These are phyloP conservation scores for Cephalotes varians DNA, from an alignment of 2,888 invertebrate genomes.

Conservation along the genomic window DNA sequence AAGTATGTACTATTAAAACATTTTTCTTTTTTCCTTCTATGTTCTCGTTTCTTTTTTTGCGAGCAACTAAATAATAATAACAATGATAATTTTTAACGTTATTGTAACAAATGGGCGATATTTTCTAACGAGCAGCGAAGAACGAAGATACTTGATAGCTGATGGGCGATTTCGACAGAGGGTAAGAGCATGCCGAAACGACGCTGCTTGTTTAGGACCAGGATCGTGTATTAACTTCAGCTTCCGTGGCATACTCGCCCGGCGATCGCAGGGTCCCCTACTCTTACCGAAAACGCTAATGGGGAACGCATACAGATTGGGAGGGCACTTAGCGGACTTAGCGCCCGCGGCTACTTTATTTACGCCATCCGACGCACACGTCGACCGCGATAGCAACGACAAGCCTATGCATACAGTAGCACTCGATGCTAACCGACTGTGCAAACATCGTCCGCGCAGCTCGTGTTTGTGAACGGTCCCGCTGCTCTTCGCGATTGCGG, in stretches of 20 bases:
- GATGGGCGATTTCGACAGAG: conserved; percentile 32
- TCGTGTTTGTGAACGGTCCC: conserved; percentile 69
- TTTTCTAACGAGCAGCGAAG: background rate
- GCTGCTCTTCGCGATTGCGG: conserved; percentile 61
- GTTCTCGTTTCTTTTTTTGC: too few species aligned
- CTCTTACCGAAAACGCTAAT: conserved; percentile 72
- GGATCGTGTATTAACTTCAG: conserved; percentile 45
- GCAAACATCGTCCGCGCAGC: conserved; percentile 72
- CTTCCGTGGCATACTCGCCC: conserved; percentile 10
- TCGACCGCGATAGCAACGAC: conserved; percentile 61
- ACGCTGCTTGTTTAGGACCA: conserved; percentile 73
- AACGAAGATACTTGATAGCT: background rate
- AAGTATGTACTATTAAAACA: too few species aligned
- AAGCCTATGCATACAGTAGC: conserved; percentile 77
- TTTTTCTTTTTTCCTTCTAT: too few species aligned
- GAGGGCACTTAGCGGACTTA: conserved; percentile 80
- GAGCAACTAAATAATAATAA: too few species aligned
- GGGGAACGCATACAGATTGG: conserved; percentile 79
- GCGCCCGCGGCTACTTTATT: conserved; percentile 80
- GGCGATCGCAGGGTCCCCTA: conserved; percentile 32
- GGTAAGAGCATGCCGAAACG: conserved; percentile 50
- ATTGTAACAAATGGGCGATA: too few species aligned
- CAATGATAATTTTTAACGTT: too few species aligned
- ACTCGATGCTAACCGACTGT: conserved; percentile 77
- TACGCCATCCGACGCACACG: conserved; percentile 71